A percentile compares a stretch with the other conserved stretches of the same genome.
These are phyloP conservation scores for Zaprionus capensis DNA, from an alignment of 1,140 invertebrate species.

Conservation along the genomic window DNA sequence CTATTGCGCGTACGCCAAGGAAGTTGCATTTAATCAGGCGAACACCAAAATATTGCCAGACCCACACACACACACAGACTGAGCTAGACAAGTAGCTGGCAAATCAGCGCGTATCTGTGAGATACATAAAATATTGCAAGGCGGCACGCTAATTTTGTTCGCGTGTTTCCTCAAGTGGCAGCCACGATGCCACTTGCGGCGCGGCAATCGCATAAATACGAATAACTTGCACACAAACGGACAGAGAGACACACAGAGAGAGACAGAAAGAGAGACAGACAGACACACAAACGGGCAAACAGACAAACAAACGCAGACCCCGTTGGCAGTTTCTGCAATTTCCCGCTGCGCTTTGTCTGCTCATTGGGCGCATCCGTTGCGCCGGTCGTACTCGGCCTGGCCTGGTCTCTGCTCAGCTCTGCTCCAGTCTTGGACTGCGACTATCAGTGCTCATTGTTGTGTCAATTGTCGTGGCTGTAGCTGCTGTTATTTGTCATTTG, in stretches of 20 bases:
- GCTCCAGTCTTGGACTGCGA: slow-evolving; percentile 26
- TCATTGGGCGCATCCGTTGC: slow-evolving; percentile 82
- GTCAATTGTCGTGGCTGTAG: slow-evolving; percentile 75
- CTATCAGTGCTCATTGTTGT: slow-evolving; percentile 75
- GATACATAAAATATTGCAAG: slow-evolving; percentile 70
- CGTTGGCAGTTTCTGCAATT: slow-evolving; percentile 54
- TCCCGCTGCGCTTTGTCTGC: slow-evolving; percentile 81
- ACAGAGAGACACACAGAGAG: background rate
- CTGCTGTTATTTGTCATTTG: slow-evolving; percentile 51
- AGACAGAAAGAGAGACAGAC: background rate
- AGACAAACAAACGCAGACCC: background rate
- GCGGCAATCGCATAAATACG: slow-evolving; percentile 79
- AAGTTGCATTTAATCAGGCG: slow-evolving; percentile 73
- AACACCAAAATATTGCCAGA: slow-evolving; percentile 39
- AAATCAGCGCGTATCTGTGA: slow-evolving; percentile 70
- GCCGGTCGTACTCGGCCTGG: slow-evolving; percentile 49
- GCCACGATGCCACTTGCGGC: slow-evolving; percentile 77
- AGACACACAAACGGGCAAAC: background rate
- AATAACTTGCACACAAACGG: slow-evolving; percentile 11
- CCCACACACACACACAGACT: slow-evolving; percentile 16
- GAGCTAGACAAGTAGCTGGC: slow-evolving; percentile 29
- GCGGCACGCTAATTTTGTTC: slow-evolving; percentile 81
- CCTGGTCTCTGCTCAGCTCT: background rate
- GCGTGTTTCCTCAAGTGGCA: slow-evolving; percentile 82
- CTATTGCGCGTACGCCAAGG: slow-evolving; percentile 52